These are phyloP conservation scores for Oxyruncus cristatus DNA, from an alignment of 2,113 vertebrate species.

Conservation along the genomic window DNA sequence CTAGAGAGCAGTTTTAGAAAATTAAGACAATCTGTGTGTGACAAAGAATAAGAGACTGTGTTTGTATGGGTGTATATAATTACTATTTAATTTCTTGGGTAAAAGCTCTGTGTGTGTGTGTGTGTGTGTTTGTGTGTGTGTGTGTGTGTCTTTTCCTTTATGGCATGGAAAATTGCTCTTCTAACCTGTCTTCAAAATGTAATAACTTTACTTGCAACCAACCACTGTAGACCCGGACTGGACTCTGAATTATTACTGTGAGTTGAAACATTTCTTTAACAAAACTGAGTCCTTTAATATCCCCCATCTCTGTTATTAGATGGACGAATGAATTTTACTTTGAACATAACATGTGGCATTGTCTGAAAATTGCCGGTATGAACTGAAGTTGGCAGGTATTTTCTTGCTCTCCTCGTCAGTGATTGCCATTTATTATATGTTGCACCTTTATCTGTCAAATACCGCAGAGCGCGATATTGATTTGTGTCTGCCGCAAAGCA, in stretches of 20 bases:
- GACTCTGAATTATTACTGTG: slow-evolving; percentile 76
- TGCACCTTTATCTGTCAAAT: slow-evolving; percentile 84
- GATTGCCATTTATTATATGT: slow-evolving; percentile 92
- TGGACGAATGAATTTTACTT: slow-evolving; percentile 84
- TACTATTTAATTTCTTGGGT: slow-evolving; percentile 22
- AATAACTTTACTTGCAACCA: slow-evolving; percentile 79
- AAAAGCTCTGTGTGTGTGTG: background rate
- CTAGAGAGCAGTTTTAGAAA: background rate
- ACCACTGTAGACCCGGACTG: slow-evolving; percentile 70
- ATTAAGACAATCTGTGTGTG: background rate
- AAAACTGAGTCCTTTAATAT: slow-evolving; percentile 84
- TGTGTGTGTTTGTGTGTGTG: background rate
- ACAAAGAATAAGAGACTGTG: background rate
- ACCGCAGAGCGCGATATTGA: slow-evolving; percentile 82
- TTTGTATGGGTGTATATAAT: background rate
- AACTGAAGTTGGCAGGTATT: slow-evolving; percentile 84
- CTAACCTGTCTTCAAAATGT: slow-evolving; percentile 77
- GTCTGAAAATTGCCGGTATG: slow-evolving; percentile 87
- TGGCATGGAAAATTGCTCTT: slow-evolving; percentile 81
- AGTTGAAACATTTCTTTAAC: slow-evolving; percentile 82
- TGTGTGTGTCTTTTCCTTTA: background rate
- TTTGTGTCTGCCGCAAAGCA: slow-evolving; percentile 82
- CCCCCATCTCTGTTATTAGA: slow-evolving; percentile 82
- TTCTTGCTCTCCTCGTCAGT: slow-evolving; percentile 75
- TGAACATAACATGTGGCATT: slow-evolving; percentile 86